phyloP scores from a whole-genome alignment of 35 echinoderm and acorn worm species.

The Strongylocentrotus purpuratus region DNA sequence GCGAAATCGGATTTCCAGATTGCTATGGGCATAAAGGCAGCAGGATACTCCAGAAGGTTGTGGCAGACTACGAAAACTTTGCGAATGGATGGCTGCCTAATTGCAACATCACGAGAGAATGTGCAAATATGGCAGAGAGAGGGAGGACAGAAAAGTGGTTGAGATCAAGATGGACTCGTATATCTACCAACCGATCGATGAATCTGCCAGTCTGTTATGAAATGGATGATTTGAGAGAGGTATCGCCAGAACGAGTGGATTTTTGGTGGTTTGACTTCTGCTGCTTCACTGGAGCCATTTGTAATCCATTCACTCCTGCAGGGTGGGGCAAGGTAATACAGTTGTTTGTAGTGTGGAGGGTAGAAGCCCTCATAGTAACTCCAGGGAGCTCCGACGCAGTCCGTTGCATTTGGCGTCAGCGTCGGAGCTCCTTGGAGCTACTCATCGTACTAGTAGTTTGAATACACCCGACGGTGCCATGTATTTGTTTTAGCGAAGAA shows the following conservation, averaged over 20 bases:
- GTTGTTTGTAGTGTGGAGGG: not conserved
- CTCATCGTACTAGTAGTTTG: too few species aligned
- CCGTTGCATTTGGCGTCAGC: not conserved
- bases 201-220: constrained; percentile 31
- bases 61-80: constrained; percentile 6
- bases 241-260: constrained; percentile 17
- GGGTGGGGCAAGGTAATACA: constrained; percentile 33
- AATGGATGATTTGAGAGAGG: not conserved
- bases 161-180: not conserved
- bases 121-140: constrained; percentile 15
- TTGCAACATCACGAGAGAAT: constrained; percentile 23
- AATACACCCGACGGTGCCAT: too few species aligned
- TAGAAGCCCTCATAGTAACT: too few species aligned
- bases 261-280: constrained; percentile 42
- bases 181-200: not conserved
- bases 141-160: constrained; percentile 3
- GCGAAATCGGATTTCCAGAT: not conserved
- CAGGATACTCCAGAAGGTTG: not conserved
- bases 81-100: constrained; percentile 6
- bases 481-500: too few species aligned
- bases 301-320: not conserved
- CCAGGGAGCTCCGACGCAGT: not conserved
- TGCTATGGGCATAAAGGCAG: not conserved
- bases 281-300: constrained; percentile 46
- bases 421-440: too few species aligned